Base-by-base conservation (phyloP, 92 coral and sea anemone species). In the Phenganax marumi region DNA sequence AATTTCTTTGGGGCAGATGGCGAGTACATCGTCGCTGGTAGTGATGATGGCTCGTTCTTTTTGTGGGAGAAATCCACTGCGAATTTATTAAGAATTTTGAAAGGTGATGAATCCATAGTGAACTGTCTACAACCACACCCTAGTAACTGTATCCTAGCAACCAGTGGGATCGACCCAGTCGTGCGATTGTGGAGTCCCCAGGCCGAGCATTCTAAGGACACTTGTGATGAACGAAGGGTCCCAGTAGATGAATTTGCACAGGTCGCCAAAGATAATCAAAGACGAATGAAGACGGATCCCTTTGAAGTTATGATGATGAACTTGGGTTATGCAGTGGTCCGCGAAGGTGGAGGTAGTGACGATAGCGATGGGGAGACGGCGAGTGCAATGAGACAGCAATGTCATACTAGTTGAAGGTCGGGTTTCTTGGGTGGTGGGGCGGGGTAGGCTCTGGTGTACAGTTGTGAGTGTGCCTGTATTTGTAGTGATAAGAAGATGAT, bases 51-150 rank as follows among this genome's bases (percentile, higher is more conserved):
- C 25, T 92, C 97, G 0, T 96, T 92, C 74, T 96, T 96, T 76
- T 62, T 96, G 65, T 96, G 99, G 99, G 88, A 96, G 75, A 92
- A 89, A 73, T 84, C 85, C 53, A 91, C 99, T 49, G 88, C 99
- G n/a, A 96, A 96, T 78, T 89, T 96, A 39, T 78, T 91, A 16
- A 89, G 96, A 14, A 94, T 96, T 12, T 86, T 96, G 11, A 96
- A 96, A 77, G 99, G 99, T 10, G 99, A 96, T 26, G 99, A 96
- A 19, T 96, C 99, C 3, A 96, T 96, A 26, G 99, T 96, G 55
- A 96, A 96, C 87, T 96, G 99, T 85, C 85, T 96, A 21, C 99
- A 96, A 85, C 96, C 99, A 73, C 99, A 96, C 65, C 97, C 99
- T 5, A 89, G 93, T 46, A 76, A 84, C 54, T 96, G 99, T 86